Base-by-base conservation (phyloP, 2,113 vertebrate species). In the Phrynosoma blainvillii region DNA sequence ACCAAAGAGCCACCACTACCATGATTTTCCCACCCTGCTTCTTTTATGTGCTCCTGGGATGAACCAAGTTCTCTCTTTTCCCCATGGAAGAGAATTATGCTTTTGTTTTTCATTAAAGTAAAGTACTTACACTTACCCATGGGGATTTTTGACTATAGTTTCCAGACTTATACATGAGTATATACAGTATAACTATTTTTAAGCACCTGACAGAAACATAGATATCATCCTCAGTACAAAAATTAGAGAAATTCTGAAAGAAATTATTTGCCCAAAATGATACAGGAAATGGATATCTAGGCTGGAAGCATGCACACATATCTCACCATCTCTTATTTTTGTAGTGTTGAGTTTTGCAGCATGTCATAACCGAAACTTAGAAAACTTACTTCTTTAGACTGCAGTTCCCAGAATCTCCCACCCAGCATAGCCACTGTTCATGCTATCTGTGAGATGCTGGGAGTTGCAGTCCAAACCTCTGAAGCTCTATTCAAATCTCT, bases 141-240 rank as follows among this genome's bases (percentile, higher is more conserved):
- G 47, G 47, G 47, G 47, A 47, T 47, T 7, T 47, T 47, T 47
- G 47, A 47, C 47, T 6, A 47, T 6, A 47, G 7, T 6, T 47
- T 47, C 47, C 7, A 47, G 47, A 47, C 47, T 47, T 47, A 47
- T 47, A 47, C 47, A 80, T 47, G 47, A 7, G 4, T 5, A 47
- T 47, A 47, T 47, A 47, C 7, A 47, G 47, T 47, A 7, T 1
- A 68, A 70, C 2, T 23, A 65, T 59, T 56, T 65, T 27, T 25
- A 47, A 84, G 7, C 14, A 54, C 13, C 70, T 92, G 20, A 86
- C 8, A 18, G 42, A 30, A 40, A 59, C 16, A 86, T 85, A 91
- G 11, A 9, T 18, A 36, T 14, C 68, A 83, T 47, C 9, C 5
- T 25, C 88, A 9, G 66, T 78, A 84, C 76, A 47, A 0, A 81